phyloP scores from a whole-genome alignment of 2,888 invertebrate genomes.

The Chesias legatella region DNA sequence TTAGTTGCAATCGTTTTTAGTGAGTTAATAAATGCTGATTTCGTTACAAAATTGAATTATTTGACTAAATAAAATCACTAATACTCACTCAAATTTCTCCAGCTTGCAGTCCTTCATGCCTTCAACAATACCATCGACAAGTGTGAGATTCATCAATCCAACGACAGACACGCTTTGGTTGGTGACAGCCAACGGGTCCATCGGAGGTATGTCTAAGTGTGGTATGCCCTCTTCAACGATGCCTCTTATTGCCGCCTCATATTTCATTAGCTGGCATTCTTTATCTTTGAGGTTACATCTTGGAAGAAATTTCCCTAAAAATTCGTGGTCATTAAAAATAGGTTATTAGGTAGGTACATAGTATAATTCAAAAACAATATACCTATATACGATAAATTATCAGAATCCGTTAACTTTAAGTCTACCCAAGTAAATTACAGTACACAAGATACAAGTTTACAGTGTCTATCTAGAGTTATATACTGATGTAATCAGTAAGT shows the following conservation, averaged over 20 bases:
- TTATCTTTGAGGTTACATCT: conserved; percentile 27
- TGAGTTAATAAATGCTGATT: no score
- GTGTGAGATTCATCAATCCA: conserved; percentile 21
- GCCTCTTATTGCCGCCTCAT: conserved; percentile 1
- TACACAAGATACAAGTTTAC: no score
- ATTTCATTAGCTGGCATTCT: conserved; percentile 18
- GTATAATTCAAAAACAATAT: no score
- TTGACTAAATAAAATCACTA: no score
- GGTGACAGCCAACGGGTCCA: conserved; percentile 23
- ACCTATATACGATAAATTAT: no score
- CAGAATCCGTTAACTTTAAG: no score
- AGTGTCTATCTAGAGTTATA: no score
- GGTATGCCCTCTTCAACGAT: conserved; percentile 19
- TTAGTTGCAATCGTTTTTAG: no score
- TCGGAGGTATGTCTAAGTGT: conserved; percentile 19
- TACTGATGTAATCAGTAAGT: no score
- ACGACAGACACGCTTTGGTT: conserved; percentile 17
- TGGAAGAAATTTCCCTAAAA: conserved; percentile 21
- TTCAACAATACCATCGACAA: conserved; percentile 23
- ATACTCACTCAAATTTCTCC: conserved; percentile 19
- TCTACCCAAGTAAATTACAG: no score
- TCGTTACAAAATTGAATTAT: no score
- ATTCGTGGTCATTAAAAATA: not conserved
- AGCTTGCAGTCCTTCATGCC: conserved; percentile 23
- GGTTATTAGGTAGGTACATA: not conserved